phyloP scores from a whole-genome alignment of 2,888 invertebrate species.

The Lasioglossum malachurum region DNA sequence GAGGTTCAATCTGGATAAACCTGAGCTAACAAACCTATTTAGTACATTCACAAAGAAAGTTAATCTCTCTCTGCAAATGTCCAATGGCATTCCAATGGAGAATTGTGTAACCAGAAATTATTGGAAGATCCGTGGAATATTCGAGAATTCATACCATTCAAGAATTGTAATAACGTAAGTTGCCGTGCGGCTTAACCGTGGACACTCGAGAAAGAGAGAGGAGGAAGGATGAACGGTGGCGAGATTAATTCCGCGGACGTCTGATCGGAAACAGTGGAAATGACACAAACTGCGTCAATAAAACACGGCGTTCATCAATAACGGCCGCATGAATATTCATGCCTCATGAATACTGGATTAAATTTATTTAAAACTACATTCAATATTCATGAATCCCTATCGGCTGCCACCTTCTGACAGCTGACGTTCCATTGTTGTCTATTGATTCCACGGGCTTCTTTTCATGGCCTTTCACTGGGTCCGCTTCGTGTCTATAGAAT shows the following conservation, averaged over 20 bases:
- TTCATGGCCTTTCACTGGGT: neutral
- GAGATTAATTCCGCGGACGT: slow-evolving; percentile 14
- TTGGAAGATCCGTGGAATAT: neutral
- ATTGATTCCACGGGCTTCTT: slow-evolving; percentile 24
- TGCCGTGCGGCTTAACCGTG: neutral
- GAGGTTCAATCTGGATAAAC: no score
- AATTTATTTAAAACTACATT: slow-evolving; percentile 64
- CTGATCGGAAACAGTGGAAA: slow-evolving; percentile 32
- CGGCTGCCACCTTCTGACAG: slow-evolving; percentile 8
- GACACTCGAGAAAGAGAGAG: no score
- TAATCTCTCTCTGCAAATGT: neutral
- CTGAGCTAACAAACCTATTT: neutral
- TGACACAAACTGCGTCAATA: slow-evolving; percentile 39
- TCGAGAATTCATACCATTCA: neutral
- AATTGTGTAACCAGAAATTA: neutral
- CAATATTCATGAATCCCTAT: slow-evolving; percentile 57
- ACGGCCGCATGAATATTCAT: slow-evolving; percentile 59
- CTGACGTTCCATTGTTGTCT: slow-evolving; percentile 36
- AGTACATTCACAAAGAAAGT: neutral
- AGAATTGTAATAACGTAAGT: slow-evolving; percentile 8
- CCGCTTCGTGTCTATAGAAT: neutral
- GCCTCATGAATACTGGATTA: slow-evolving; percentile 54
- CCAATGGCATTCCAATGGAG: no score
- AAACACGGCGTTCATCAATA: slow-evolving; percentile 48
- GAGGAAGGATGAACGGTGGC: neutral